Conservation (phyloP, 2,888 invertebrate species). For the Caradrina clavipalpis region DNA sequence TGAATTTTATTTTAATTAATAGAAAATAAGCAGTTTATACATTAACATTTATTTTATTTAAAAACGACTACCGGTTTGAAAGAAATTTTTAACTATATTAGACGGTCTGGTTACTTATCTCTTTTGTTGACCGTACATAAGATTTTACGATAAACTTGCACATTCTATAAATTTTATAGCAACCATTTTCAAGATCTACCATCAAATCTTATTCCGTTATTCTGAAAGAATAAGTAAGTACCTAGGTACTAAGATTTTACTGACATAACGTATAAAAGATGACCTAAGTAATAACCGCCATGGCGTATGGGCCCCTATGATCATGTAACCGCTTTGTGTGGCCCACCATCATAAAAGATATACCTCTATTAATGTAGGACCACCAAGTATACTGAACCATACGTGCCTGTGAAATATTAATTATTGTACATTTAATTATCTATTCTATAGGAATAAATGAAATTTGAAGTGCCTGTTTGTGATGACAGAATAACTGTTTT, state of each 20-base stretch:
- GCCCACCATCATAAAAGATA: constrained; percentile 26
- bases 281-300: background rate
- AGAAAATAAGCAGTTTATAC: too few relatives aligned
- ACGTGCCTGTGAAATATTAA: background rate
- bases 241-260: background rate
- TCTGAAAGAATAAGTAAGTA: background rate
- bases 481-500: too few relatives aligned
- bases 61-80: too few relatives aligned
- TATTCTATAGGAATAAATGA: too few relatives aligned
- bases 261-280: constrained; percentile 3
- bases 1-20: too few relatives aligned
- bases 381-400: constrained; percentile 27
- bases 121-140: too few relatives aligned
- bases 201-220: constrained; percentile 15
- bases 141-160: constrained; percentile 11
- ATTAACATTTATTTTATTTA: too few relatives aligned
- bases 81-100: too few relatives aligned
- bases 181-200: background rate
- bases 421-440: too few relatives aligned
- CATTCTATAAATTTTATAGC: constrained; percentile 22
- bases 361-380: constrained; percentile 16
- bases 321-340: constrained; percentile 60
- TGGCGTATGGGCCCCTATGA: constrained; percentile 48
- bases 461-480: too few relatives aligned
- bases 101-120: too few relatives aligned